phyloP scores from a whole-genome alignment of 2,113 vertebrate species.

The Psittacara wagleri region DNA sequence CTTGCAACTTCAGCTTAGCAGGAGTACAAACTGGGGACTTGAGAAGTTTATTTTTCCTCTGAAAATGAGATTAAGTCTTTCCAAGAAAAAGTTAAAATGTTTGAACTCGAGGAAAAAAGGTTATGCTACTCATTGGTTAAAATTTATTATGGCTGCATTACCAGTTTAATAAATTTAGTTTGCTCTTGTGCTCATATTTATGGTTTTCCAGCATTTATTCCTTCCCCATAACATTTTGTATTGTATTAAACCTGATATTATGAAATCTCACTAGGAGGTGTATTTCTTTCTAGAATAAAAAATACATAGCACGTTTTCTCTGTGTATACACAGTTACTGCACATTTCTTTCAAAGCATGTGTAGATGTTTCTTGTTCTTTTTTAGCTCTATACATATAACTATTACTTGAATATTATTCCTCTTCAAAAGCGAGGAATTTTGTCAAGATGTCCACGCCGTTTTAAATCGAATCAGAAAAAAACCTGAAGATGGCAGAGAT shows the following conservation, averaged over 20 bases:
- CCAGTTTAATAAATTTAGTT: neutral
- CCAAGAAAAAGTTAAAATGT: slow-evolving; percentile 32
- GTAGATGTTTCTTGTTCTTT: neutral
- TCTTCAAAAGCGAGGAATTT: slow-evolving; percentile 30
- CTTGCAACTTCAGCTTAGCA: slow-evolving; percentile 33
- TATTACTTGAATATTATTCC: neutral
- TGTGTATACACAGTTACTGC: neutral
- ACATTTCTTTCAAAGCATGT: neutral
- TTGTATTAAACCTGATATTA: neutral
- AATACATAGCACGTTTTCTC: neutral
- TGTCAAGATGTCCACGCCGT: neutral
- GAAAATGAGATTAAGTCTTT: neutral
- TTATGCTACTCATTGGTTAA: neutral
- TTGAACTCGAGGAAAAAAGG: slow-evolving; percentile 21
- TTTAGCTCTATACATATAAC: neutral
- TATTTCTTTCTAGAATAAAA: neutral
- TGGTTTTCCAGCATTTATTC: neutral
- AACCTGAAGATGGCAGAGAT: slow-evolving; percentile 55
- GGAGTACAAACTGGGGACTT: slow-evolving; percentile 20
- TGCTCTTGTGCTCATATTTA: slow-evolving; percentile 4
- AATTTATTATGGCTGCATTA: neutral
- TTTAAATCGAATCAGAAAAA: slow-evolving; percentile 54
- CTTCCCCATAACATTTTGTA: neutral
- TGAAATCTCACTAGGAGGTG: neutral
- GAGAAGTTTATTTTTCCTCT: slow-evolving; percentile 32